phyloP scores from a whole-genome alignment of 2,797 vertebrate genomes.

The Gorsachius magnificus region DNA sequence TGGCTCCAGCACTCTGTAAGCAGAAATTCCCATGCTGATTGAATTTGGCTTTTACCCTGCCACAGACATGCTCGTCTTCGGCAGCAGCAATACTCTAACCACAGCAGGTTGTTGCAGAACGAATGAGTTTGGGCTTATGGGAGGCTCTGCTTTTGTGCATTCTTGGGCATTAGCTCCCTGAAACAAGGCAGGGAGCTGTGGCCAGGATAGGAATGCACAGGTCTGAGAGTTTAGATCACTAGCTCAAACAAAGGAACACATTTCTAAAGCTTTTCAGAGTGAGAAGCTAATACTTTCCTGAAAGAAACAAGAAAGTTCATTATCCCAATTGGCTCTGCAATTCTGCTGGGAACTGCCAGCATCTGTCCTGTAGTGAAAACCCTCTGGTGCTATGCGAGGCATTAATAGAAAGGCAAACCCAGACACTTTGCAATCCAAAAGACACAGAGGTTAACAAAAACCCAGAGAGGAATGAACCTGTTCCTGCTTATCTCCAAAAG shows the following conservation, averaged over 20 bases:
- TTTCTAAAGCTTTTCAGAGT: slow-evolving; percentile 20
- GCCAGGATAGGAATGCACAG: not conserved
- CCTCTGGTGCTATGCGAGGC: not conserved
- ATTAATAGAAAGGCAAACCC: not conserved
- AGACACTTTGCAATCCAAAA: slow-evolving; percentile 8
- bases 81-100: not conserved
- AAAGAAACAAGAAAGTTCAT: slow-evolving; percentile 36
- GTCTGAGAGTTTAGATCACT: not conserved
- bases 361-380: not conserved
- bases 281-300: slow-evolving; percentile 26
- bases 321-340: not conserved
- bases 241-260: slow-evolving; percentile 27
- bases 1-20: not conserved
- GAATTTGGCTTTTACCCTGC: not conserved
- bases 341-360: slow-evolving; percentile 15
- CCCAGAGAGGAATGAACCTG: slow-evolving; percentile 29
- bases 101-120: not conserved
- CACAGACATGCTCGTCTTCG: not conserved
- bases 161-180: not conserved
- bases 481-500: slow-evolving; percentile 52
- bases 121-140: not conserved
- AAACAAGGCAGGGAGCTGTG: not conserved
- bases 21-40: not conserved
- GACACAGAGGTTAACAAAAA: slow-evolving; percentile 42
- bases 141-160: not conserved